phyloP scores from a whole-genome alignment of 2,797 vertebrate species.

The Enteromius anoplus region DNA sequence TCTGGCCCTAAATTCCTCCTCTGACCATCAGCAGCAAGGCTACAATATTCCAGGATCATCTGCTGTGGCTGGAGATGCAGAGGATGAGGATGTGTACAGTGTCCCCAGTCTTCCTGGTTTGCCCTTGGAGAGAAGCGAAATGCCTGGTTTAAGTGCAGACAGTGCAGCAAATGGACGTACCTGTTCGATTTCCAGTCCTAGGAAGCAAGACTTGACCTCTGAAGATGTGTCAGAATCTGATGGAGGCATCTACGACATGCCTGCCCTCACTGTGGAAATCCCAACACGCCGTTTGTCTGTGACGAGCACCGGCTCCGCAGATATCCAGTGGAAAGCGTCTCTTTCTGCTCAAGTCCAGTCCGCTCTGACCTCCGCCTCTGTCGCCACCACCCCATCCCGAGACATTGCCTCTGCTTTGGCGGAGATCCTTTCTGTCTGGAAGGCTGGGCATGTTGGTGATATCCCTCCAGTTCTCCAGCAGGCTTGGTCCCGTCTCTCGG shows the following conservation, averaged over 20 bases:
- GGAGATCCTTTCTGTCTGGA: conserved; percentile 81
- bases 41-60: conserved; percentile 68
- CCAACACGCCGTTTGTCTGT: conserved; percentile 77
- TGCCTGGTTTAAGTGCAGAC: conserved; percentile 63
- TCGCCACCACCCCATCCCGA: conserved; percentile 67
- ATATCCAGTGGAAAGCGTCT: conserved; percentile 75
- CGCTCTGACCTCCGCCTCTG: conserved; percentile 65
- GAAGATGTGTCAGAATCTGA: conserved; percentile 73
- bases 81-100: conserved; percentile 81
- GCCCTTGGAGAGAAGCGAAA: conserved; percentile 68
- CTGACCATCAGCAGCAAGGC: conserved; percentile 65
- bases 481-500: conserved; percentile 77
- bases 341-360: conserved; percentile 76
- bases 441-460: conserved; percentile 73
- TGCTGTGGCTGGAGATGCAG: conserved; percentile 63
- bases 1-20: conserved; percentile 67
- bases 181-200: conserved; percentile 70
- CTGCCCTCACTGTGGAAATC: conserved; percentile 74
- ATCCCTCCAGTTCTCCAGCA: conserved; percentile 75
- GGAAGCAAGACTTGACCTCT: conserved; percentile 65
- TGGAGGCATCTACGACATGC: conserved; percentile 87
- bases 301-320: conserved; percentile 79
- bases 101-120: conserved; percentile 78
- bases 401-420: conserved; percentile 78
- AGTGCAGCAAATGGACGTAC: conserved; percentile 66